Base-by-base conservation (phyloP, 2,888 invertebrate genomes). In the Plutella xylostella region DNA sequence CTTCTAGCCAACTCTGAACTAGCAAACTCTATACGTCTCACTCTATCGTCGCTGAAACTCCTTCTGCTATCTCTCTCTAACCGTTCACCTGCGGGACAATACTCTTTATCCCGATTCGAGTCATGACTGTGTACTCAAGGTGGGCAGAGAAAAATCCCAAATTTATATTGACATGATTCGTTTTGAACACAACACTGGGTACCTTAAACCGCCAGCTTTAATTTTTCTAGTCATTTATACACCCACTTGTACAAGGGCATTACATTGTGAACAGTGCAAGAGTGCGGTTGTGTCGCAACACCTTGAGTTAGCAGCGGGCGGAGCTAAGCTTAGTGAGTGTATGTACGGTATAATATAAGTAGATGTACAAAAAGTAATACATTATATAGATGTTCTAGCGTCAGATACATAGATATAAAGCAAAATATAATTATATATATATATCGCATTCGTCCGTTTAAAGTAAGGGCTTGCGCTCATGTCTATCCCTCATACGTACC, bases 331-430 rank as follows among this genome's bases (percentile, higher is more conserved):
- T 83, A 82, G 77, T 82, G 74, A 72, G 71, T 82, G 82, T 80
- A 79, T 76, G 79, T 82, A 82, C 70, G 79, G 72, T 78, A 82
- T 69, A 74, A 71, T 77, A 74, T 82, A 83, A 83, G 83, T 83
- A 83, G 83, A 83, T 83, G 83, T 83, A 83, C 82, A 83, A 82
- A 76, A 83, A 80, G 75, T 82, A 83, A 82, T 79, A 80, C 82
- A 80, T 80, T 80, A 80, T 82, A 82, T 83, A 83, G 82, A 82
- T 83, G 83, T 83, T 83, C 75, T 83, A 83, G 83, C 77, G 82
- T 82, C 83, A 83, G 77, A 82, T 82, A 82, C 76, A 80, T 82
- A 82, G 80, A 72, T 82, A 77, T 82, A 82, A 82, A 77, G 79
- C 80, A 80, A 83, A 76, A 78, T 79, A 79, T 77, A 61, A 80